Evolutionary conservation across 2,113 vertebrate species (phyloP).

Genomic region (Mirounga angustirostris): DNA sequence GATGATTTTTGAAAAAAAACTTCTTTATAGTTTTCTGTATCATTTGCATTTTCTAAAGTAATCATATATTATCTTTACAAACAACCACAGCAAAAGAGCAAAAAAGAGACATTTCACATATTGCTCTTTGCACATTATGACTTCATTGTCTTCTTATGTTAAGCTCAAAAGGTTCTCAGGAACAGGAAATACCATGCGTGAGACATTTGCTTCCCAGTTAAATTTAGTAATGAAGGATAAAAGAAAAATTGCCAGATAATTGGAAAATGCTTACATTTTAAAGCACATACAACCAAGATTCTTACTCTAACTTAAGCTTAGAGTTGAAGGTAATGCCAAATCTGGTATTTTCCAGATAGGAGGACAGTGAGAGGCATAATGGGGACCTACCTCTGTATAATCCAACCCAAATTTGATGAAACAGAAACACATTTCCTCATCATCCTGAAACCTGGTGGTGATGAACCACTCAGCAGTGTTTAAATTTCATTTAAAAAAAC

Average conservation of each 20-base stretch:
- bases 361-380: not conserved
- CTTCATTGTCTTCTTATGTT: not conserved
- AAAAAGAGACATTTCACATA: not conserved
- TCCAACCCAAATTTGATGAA: not conserved
- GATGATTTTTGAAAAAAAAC: not conserved
- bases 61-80: not conserved
- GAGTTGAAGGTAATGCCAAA: not conserved
- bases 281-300: not conserved
- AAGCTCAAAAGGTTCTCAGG: not conserved
- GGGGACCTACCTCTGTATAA: not conserved
- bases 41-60: slow-evolving; percentile 18
- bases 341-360: not conserved
- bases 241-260: not conserved
- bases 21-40: not conserved
- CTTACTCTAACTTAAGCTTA: not conserved
- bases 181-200: not conserved
- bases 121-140: not conserved
- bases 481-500: slow-evolving; percentile 1
- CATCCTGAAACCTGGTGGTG: not conserved
- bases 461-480: not conserved
- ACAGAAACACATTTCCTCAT: not conserved
- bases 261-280: slow-evolving; percentile 55
- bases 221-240: slow-evolving; percentile 38
- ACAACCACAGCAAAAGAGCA: not conserved
- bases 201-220: not conserved